Base-by-base conservation (phyloP, 2,797 vertebrate genomes). In the Miichthys miiuy region DNA sequence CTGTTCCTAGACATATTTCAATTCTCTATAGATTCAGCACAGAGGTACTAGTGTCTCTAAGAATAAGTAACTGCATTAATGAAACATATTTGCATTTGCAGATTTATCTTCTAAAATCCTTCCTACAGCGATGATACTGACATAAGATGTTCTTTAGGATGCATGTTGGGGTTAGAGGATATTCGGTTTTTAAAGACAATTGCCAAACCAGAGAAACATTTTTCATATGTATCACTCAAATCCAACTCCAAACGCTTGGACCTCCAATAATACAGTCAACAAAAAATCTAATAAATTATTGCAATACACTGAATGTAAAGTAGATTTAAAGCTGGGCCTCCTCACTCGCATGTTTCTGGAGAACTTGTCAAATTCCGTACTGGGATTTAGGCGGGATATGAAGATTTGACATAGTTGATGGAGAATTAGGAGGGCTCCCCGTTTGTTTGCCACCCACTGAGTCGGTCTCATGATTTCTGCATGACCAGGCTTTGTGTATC, bases 401-500 rank as follows among this genome's bases (percentile, higher is more conserved):
- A 51, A 88, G 90, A 88, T 93, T 91, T 87, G 66, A 82, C 77
- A 83, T 23, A 66, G 74, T 13, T 83, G 74, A 72, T 81, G 65
- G 51, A 86, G 84, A 87, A 85, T 93, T 90, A 91, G 23, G 27
- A 72, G 81, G 68, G 48, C 76, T 67, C 77, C 80, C 81, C 27
- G 41, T 88, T 88, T 89, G 87, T 91, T 90, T 75, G 56, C 87
- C 89, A 80, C 93, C 93, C 90, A 93, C 93, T 92, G 88, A 92
- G 89, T 86, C 56, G 88, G 90, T 93, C 93, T 89, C 78, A 92
- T 95, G 93, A 91, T 91, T 83, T 81, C 83, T 91, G 90, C 92
- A 73, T 95, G 94, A 94, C 84, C 90, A 7, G 80, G 83, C 93
- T 93, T 94, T 93, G 87, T 93, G 88, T 89, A 71, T 90, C 84